phyloP scores from a whole-genome alignment of 1,140 invertebrate genomes.

The Spodoptera litura region DNA sequence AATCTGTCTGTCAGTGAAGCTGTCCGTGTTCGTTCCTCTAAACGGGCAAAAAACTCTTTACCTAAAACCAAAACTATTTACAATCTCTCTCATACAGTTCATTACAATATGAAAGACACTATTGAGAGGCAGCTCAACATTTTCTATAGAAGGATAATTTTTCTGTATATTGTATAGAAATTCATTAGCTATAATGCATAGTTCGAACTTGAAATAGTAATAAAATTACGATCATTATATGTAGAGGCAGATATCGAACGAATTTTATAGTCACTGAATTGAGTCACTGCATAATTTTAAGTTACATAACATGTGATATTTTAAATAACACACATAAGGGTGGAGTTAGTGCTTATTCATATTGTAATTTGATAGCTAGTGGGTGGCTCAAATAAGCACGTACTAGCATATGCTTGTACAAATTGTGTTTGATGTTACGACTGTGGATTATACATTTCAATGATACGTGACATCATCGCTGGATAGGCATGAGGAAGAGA shows the following conservation, averaged over 20 bases:
- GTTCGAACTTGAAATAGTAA: no score
- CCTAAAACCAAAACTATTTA: no score
- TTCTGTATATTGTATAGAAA: no score
- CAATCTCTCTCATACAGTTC: no score
- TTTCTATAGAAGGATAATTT: no score
- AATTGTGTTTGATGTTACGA: slow-evolving; percentile 34
- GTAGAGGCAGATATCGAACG: neutral
- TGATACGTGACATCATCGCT: slow-evolving; percentile 37
- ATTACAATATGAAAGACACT: no score
- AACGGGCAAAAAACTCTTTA: no score
- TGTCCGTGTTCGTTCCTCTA: no score
- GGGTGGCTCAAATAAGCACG: slow-evolving; percentile 1
- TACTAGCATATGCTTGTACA: slow-evolving; percentile 19
- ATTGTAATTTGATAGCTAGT: slow-evolving; percentile 5
- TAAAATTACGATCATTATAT: no score
- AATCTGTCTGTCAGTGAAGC: no score
- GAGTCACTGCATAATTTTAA: slow-evolving; percentile 1
- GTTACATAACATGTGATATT: slow-evolving; percentile 16
- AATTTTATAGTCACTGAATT: slow-evolving; percentile 4
- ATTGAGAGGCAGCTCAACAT: no score
- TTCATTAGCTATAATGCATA: no score
- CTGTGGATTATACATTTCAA: slow-evolving; percentile 23
- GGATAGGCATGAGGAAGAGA: slow-evolving; percentile 43
- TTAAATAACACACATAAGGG: neutral
- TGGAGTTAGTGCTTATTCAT: slow-evolving; percentile 18